phyloP scores from a whole-genome alignment of 2,888 invertebrate species.

The Dryobotodes eremita region DNA sequence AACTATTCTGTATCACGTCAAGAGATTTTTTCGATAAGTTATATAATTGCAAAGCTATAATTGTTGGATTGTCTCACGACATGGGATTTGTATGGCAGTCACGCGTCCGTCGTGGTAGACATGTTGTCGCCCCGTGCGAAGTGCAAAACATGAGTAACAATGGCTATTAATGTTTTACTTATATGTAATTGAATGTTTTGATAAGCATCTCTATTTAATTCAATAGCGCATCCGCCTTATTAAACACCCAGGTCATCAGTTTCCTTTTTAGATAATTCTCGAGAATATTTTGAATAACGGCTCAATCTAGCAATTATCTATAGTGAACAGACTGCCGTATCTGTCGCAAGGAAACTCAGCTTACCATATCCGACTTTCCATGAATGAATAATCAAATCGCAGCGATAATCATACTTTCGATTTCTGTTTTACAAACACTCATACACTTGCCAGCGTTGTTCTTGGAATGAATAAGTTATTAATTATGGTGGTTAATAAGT shows the following conservation, averaged over 20 bases:
- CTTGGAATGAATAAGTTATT: conserved; percentile 56
- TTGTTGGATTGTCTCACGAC: conserved; percentile 48
- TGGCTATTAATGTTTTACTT: conserved; percentile 61
- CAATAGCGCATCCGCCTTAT: conserved; percentile 15
- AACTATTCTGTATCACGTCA: conserved; percentile 49
- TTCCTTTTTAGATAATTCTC: conserved; percentile 1
- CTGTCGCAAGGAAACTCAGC: conserved; percentile 22
- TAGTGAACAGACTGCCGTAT: neutral
- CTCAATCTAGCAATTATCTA: neutral
- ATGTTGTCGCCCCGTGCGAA: conserved; percentile 61
- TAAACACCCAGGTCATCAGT: neutral
- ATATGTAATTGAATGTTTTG: conserved; percentile 58
- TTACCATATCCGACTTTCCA: conserved; percentile 43
- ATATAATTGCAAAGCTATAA: conserved; percentile 58
- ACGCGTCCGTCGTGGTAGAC: conserved; percentile 62
- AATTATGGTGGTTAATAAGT: conserved; percentile 10
- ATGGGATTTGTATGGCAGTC: conserved; percentile 59
- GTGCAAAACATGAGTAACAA: conserved; percentile 62
- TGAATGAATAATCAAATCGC: conserved; percentile 54
- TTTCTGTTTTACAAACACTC: conserved; percentile 55
- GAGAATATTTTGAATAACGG: neutral
- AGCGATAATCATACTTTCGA: conserved; percentile 57
- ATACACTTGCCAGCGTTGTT: conserved; percentile 30
- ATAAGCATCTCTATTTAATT: conserved; percentile 54
- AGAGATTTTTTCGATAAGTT: conserved; percentile 53